Conservation (phyloP, 2,113 vertebrate species). For the Pluvianellus socialis region DNA sequence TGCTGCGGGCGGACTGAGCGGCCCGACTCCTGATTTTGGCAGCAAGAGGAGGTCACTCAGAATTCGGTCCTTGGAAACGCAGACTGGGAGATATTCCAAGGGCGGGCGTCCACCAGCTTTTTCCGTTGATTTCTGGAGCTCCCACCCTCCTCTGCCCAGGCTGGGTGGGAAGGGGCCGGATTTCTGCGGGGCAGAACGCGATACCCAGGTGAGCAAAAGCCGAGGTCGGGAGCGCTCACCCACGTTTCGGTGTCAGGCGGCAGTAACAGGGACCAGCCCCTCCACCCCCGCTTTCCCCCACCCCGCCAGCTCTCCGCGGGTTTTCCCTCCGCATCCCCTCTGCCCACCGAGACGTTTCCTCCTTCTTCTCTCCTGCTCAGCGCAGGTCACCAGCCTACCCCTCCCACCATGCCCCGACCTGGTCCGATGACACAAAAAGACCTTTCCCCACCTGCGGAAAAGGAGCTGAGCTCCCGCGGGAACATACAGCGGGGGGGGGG, state of each 20-base stretch:
- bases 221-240: too few species aligned
- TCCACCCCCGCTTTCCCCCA: not conserved
- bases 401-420: not conserved
- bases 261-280: not conserved
- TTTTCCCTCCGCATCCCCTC: not conserved
- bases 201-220: not conserved
- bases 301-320: not conserved
- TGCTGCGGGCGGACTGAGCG: not conserved
- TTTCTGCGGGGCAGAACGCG: not conserved
- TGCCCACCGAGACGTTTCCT: not conserved
- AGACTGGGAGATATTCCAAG: not conserved
- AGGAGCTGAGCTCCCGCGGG: accelerated
- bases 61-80: not conserved
- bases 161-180: accelerated
- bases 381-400: not conserved
- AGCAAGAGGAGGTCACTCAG: not conserved
- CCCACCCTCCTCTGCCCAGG: not conserved
- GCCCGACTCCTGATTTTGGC: not conserved
- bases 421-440: not conserved
- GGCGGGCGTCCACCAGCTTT: not conserved
- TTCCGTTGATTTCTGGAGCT: not conserved
- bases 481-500: accelerated
- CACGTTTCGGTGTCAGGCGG: not conserved
- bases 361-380: not conserved
- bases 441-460: not conserved